Evolutionary conservation across 1,140 invertebrate genomes (phyloP).

Genomic region (Scylla paramamosain): DNA sequence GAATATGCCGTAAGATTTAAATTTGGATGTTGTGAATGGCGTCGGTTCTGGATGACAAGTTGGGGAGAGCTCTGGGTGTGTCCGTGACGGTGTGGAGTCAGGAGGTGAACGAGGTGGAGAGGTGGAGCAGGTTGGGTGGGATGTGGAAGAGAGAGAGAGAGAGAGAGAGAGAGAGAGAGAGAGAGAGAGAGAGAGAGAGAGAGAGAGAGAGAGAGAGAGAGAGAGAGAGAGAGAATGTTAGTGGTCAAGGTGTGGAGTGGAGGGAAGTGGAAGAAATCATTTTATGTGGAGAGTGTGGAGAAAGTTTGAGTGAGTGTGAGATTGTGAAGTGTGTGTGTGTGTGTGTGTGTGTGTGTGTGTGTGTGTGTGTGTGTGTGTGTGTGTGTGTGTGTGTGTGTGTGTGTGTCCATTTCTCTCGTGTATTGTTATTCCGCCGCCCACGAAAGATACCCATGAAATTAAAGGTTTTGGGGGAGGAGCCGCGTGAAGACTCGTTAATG

Average conservation of each 20-base stretch:
- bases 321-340: constrained; percentile 40
- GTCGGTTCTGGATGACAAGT: not conserved
- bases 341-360: constrained; percentile 41
- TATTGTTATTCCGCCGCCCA: not conserved
- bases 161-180: not conserved
- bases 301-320: not conserved
- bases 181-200: not conserved
- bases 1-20: not conserved
- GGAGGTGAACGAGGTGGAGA: not conserved
- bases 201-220: not conserved
- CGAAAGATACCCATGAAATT: constrained; percentile 48
- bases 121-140: not conserved
- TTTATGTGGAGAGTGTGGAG: not conserved
- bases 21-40: not conserved
- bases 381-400: not conserved
- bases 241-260: not conserved
- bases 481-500: constrained; percentile 31
- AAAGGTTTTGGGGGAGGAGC: not conserved
- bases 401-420: not conserved
- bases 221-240: not conserved
- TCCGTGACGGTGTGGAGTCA: not conserved
- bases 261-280: not conserved
- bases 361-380: constrained; percentile 45
- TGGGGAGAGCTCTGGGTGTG: not conserved
- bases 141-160: not conserved